Base-by-base conservation (phyloP, 2,888 invertebrate genomes). In the Dryomyza anilis region DNA sequence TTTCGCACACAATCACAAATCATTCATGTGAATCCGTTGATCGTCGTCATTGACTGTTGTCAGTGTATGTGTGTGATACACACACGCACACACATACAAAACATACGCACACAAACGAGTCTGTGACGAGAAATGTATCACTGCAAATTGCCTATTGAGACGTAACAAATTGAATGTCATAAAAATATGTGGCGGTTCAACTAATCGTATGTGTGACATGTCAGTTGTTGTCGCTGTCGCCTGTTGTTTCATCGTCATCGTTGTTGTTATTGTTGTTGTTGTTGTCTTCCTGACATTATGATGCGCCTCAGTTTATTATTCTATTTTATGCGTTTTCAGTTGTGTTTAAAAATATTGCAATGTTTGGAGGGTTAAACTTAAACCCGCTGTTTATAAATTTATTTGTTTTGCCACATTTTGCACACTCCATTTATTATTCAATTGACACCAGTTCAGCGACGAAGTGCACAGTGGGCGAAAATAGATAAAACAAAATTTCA, bases 131-230 rank as follows among this genome's bases (percentile, higher is more conserved):
- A 16, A 59, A 59, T 59, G 58, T 46, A 59, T 59, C 59, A 59
- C 48, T 33, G 46, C 59, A 46, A 59, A 59, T 59, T 75, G 77
- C 70, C 74, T 78, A 79, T 74, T 78, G 73, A 76, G 75, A 74
- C 75, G 77, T 78, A 79, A 78, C 80, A 78, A 79, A 80, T 79
- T 79, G 79, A 75, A 74, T 80, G 78, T 76, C 78, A 80, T 78
- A 77, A 79, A 79, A 76, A 55, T 55, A n/a, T n/a, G n/a, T n/a
- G 21, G 55, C 55, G 33, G 33, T 36, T 36, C 29, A 46, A 46
- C 46, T 30, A 45, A 27, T n/a, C n/a, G n/a, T n/a, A 33, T 55
- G 30, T 36, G 48, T 29, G 55, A 55, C 46, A 46, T 25, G 23
- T 50, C 23, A n/a, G 25, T 50, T 21, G 23, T 3, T 50, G 23